Conservation (phyloP, 2,113 vertebrate genomes). For the Sinocyclocheilus grahami region DNA sequence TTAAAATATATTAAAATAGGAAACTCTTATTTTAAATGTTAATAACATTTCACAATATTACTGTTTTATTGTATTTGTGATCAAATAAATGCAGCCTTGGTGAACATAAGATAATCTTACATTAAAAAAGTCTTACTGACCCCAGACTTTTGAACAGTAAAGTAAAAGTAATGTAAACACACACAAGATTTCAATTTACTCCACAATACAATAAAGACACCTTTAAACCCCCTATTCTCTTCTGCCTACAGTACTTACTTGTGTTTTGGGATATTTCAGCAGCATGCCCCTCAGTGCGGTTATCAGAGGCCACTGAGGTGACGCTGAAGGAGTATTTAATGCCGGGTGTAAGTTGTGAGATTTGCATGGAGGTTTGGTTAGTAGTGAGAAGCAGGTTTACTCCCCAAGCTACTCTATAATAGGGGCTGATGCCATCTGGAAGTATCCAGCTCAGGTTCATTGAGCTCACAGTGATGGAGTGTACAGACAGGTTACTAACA, state of each 20-base stretch:
- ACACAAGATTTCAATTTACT: background rate
- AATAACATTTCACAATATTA: background rate
- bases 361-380: background rate
- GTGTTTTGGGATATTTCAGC: background rate
- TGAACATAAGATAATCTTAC: background rate
- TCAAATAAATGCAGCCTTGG: background rate
- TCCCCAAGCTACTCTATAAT: slow-evolving; percentile 37
- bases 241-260: slow-evolving; percentile 9
- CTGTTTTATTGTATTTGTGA: background rate
- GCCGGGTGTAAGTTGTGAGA: slow-evolving; percentile 13
- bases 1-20: background rate
- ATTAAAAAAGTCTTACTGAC: background rate
- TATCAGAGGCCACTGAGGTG: slow-evolving; percentile 39
- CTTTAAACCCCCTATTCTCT: background rate
- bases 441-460: slow-evolving; percentile 13
- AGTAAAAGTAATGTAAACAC: background rate
- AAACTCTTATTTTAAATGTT: background rate
- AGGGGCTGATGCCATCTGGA: slow-evolving; percentile 4
- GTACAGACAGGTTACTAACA: slow-evolving; percentile 8
- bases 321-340: slow-evolving; percentile 31
- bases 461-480: slow-evolving; percentile 1
- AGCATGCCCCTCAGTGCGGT: background rate
- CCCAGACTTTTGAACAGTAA: background rate
- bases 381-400: background rate
- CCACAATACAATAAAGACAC: background rate